Conservation (phyloP, 1,140 invertebrate genomes). For the Chironomus tepperi region DNA sequence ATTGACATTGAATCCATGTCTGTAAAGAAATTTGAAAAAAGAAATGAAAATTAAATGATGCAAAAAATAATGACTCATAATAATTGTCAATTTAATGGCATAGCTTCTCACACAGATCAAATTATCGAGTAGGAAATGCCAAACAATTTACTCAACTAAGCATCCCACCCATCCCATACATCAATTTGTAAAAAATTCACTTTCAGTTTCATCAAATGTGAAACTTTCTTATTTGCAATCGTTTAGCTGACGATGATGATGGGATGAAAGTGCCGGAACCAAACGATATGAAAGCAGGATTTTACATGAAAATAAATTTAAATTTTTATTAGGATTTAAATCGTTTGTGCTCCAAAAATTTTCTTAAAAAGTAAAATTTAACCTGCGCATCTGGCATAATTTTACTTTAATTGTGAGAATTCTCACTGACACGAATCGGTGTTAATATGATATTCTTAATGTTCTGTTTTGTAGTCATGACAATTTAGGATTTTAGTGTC, state of each 20-base stretch:
- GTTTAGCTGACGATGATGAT: no score
- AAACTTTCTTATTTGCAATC: no score
- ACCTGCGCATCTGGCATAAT: neutral
- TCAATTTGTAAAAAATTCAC: no score
- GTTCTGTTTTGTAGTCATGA: neutral
- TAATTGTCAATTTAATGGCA: no score
- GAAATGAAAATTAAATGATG: no score
- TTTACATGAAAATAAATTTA: neutral
- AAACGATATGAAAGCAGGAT: neutral
- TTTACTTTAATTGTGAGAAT: neutral
- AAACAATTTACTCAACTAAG: no score
- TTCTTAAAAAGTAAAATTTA: neutral
- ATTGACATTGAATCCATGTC: slow-evolving; percentile 33
- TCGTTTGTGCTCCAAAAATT: neutral
- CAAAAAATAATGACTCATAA: no score
- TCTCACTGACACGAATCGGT: neutral
- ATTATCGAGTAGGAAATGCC: no score
- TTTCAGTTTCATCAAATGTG: no score
- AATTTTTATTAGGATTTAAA: neutral
- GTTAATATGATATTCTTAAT: neutral
- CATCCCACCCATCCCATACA: no score
- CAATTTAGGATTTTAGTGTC: neutral
- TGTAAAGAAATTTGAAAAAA: slow-evolving; percentile 29
- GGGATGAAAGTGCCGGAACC: no score
- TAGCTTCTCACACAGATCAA: no score